phyloP scores from a whole-genome alignment of 2,888 invertebrate species.

The Noctua pronuba region DNA sequence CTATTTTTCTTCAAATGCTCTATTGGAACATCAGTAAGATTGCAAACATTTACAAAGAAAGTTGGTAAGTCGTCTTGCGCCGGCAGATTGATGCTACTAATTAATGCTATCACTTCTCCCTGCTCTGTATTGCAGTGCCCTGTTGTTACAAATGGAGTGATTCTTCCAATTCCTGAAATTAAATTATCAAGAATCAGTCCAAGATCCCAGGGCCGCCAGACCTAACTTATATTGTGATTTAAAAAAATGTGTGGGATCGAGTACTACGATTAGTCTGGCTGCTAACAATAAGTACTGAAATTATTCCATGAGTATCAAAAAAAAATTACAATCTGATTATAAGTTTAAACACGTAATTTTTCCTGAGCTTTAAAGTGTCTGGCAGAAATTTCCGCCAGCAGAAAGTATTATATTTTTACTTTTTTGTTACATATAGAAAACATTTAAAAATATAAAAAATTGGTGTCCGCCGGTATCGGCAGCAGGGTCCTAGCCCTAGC shows the following conservation, averaged over 20 bases:
- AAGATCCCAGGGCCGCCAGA: background rate
- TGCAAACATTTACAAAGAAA: conserved; percentile 81
- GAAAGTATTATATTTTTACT: no score
- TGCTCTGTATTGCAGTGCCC: conserved; percentile 76
- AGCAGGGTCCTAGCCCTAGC: no score
- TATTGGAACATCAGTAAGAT: conserved; percentile 77
- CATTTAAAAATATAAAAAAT: no score
- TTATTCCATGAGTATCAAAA: no score
- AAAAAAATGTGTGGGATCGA: background rate
- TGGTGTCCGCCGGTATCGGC: no score
- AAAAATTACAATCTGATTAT: no score
- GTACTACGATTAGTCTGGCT: no score
- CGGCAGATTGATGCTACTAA: conserved; percentile 82
- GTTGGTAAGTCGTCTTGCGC: conserved; percentile 83
- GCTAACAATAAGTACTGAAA: no score
- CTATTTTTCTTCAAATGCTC: conserved; percentile 74
- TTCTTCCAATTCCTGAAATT: conserved; percentile 79
- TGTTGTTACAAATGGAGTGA: conserved; percentile 75
- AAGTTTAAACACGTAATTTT: no score
- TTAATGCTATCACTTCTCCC: conserved; percentile 80
- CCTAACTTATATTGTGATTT: background rate
- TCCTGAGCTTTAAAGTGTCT: no score
- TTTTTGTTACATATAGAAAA: no score
- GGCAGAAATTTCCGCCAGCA: no score
- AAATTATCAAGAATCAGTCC: background rate